Base-by-base conservation (phyloP, 2,888 invertebrate species). In the Gnatocerus cornutus region DNA sequence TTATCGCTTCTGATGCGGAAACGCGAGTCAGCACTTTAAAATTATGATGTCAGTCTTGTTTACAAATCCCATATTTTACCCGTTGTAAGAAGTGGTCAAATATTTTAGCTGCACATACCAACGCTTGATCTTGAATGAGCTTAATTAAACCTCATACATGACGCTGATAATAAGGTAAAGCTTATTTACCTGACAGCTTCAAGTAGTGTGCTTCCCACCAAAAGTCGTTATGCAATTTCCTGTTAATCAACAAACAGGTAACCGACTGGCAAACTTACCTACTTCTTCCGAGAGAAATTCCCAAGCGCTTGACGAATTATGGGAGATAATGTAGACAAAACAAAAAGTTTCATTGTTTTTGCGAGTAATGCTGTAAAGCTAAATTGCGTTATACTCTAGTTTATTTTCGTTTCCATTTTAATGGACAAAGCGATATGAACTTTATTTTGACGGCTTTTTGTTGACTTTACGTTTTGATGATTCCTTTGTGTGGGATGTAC, bases 241-340 rank as follows among this genome's bases (percentile, higher is more conserved):
- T 55, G 37, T 55, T 55, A 55, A 55, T 55, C 55, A 55, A 37
- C 14, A 37, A 53, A 14, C 55, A 55, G 55, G 55, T 55, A 55
- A 55, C 55, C 37, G 37, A 37, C 9, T 39, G 30, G 37, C 14
- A 37, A 55, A 55, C 55, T 55, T 55, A 10, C 14, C 5, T 39
- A 37, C 39, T 55, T 16, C 33, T 12, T 55, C 14, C 14, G 37
- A 12, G 16, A 37, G 55, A 55, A 55, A 33, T 2, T 33, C 6
- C 29, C 33, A 33, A 33, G 3, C 7, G 7, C 33, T 33, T 7
- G 33, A 33, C 33, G 33, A 33, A 33, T 33, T 33, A 33, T 33
- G 33, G n/a, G 7, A 33, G 33, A 33, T 33, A 33, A 33, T 6
- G 7, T 33, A 33, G 33, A 33, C 3, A 4, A 33, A 33, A 33